These are phyloP conservation scores for Drosophila ogumai DNA, from an alignment of 1,140 invertebrate genomes.

Conservation along the genomic window DNA sequence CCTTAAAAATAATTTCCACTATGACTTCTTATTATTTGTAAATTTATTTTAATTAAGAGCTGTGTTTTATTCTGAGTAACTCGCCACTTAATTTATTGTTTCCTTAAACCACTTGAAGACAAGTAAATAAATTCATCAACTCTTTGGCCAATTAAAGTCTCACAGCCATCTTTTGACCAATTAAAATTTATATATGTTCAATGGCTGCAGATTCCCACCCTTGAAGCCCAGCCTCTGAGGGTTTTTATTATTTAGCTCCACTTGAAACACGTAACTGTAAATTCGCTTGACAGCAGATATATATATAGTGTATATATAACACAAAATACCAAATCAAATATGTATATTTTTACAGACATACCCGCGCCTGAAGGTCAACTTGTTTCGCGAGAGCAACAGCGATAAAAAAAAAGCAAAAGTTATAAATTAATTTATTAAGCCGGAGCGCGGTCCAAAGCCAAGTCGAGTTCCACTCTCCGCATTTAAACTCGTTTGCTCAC, in stretches of 20 bases:
- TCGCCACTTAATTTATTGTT: conserved; percentile 7
- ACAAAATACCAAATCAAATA: conserved; percentile 14
- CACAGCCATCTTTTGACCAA: conserved; percentile 18
- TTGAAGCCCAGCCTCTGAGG: conserved; percentile 34
- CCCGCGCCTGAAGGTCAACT: conserved; percentile 63
- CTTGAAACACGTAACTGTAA: conserved; percentile 48
- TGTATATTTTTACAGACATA: conserved; percentile 29
- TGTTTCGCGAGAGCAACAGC: conserved; percentile 52
- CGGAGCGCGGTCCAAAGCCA: conserved; percentile 41
- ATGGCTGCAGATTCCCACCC: conserved; percentile 33
- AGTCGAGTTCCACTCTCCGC: conserved; percentile 32
- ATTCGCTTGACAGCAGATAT: conserved; percentile 6
- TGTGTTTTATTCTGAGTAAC: neutral
- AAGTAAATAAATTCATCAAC: neutral
- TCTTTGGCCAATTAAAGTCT: conserved; percentile 2
- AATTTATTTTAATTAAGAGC: no score
- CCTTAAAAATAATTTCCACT: neutral
- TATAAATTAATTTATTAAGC: conserved; percentile 74
- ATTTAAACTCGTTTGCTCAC: conserved; percentile 63
- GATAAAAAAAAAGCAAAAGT: conserved; percentile 58
- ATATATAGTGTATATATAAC: neutral
- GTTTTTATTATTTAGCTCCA: neutral
- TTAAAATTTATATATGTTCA: conserved; percentile 17
- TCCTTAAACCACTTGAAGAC: neutral
- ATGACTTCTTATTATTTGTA: neutral